These are phyloP conservation scores for Diachrysia chrysitis DNA, from an alignment of 2,888 invertebrate genomes.

Conservation along the genomic window DNA sequence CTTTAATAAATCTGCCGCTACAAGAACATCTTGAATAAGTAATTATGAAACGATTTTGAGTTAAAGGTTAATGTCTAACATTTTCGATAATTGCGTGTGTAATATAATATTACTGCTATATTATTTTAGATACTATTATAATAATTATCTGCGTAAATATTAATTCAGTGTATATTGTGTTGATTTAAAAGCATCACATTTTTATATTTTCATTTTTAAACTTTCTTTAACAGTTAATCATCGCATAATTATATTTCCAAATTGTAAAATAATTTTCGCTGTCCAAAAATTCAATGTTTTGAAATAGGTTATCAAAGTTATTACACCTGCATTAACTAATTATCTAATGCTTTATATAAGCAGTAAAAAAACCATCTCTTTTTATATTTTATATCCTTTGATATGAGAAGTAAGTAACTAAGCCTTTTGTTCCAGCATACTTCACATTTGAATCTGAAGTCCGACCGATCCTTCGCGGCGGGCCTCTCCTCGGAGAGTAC, in stretches of 20 bases:
- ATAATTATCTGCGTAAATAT: background rate
- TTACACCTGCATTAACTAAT: no score
- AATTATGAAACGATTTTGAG: constrained; percentile 8
- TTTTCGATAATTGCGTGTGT: background rate
- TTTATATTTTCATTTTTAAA: no score
- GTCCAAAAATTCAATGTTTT: no score
- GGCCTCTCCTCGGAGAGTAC: constrained; percentile 91
- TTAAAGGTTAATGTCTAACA: background rate
- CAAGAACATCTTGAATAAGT: background rate
- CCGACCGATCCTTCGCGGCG: constrained; percentile 90
- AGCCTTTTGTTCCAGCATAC: constrained; percentile 84
- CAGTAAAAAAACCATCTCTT: no score
- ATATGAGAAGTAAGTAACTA: background rate
- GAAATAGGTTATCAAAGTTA: no score
- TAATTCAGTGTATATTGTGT: background rate
- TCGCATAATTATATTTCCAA: no score
- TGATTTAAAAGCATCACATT: background rate
- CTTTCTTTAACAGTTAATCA: no score
- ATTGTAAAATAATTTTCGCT: no score
- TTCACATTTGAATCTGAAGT: constrained; percentile 90
- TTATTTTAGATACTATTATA: background rate
- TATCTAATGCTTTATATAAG: no score
- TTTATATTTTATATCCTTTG: no score
- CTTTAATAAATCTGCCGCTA: background rate
- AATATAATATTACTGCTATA: background rate